Evolutionary conservation across 2,113 vertebrate species (phyloP), one percentile per base, ranked within the genome.

Genomic region (Forbesichthys agassizii): DNA sequence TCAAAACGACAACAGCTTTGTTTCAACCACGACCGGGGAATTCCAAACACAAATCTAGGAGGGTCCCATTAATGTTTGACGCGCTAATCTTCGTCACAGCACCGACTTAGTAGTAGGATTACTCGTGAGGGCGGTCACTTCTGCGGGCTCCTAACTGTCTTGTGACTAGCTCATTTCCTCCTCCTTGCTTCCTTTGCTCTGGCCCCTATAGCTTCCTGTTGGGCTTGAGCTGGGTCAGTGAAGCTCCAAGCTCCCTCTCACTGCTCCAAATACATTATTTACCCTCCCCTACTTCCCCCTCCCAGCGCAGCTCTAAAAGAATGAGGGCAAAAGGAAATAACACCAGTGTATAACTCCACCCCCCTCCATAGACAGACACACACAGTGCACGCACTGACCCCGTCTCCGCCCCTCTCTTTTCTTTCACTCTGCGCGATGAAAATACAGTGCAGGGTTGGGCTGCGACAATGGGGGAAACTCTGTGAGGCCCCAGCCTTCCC

Each of bases 381-480:
- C 66, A 77, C 81, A 75, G 20, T 47, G 14, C 69, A 76, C 73
- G 73, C 78, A 65, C 78, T 77, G 69, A 64, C 82, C 73, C 84
- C 81, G 84, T 64, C 81, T 87, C 80, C 89, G 90, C 89, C 84
- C 81, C 86, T 84, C 72, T 54, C 76, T 86, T 83, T 85, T 88
- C 88, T 71, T 81, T 90, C 79, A 88, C 91, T 92, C 90, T 73
- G 88, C 80, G 73, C 83, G 88, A 75, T 78, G 85, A 73, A 87
- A 92, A 90, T 72, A 86, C 77, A 78, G 87, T 81, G 68, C 79
- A 75, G 70, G 88, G 86, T 89, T 86, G 74, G 67, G 67, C 77
- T 87, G 87, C 85, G 89, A 92, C 93, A 93, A 89, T 85, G 91
- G 90, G 89, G 55, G 1, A 92, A 93, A 90, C 85, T 90, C 85